Evolutionary conservation across 2,113 vertebrate genomes (phyloP), one percentile per base, ranked within the genome.

Genomic region (Zosterops lateralis): DNA sequence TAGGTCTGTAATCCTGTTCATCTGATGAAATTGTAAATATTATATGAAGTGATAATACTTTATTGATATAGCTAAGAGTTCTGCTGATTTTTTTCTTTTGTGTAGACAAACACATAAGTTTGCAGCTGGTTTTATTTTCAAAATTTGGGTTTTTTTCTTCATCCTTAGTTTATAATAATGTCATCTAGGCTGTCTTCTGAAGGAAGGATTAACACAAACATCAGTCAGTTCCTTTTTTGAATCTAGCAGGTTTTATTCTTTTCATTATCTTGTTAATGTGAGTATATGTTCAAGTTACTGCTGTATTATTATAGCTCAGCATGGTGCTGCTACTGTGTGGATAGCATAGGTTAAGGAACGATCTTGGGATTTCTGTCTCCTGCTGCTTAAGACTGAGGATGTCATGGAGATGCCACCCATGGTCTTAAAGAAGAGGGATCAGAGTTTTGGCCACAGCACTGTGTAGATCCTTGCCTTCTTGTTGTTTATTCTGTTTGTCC

Each of bases 201-300:
- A 87, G 77, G 50, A 68, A 89, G 86, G 91, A 96, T 95, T 97
- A 96, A 78, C 65, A 85, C n/a, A 76, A 96, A 66, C 1, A 68
- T 87, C 87, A 90, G 61, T 92, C 91, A 62, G 13, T 87, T 7
- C 16, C 90, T 88, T 94, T 96, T 95, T 78, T 88, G 74, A 96
- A 88, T 91, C 86, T 93, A 94, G n/a, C 42, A 61, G 65, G 65
- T 96, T 96, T 96, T 96, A 94, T 89, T 97, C 87, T 89, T 93
- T 87, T 94, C 72, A 89, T 97, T 97, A 90, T 96, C 85, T 95
- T 95, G 91, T 95, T 97, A 96, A 95, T 96, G 92, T 94, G 94
- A 92, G 74, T 97, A 68, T 95, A 96, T 96, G 95, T 96, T 96
- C 83, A 92, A 95, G 92, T 95, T 95, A 96, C 91, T 93, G 67